These are phyloP conservation scores for Aspidoscelis tigris DNA, from an alignment of 2,113 vertebrate genomes.

Conservation along the genomic window DNA sequence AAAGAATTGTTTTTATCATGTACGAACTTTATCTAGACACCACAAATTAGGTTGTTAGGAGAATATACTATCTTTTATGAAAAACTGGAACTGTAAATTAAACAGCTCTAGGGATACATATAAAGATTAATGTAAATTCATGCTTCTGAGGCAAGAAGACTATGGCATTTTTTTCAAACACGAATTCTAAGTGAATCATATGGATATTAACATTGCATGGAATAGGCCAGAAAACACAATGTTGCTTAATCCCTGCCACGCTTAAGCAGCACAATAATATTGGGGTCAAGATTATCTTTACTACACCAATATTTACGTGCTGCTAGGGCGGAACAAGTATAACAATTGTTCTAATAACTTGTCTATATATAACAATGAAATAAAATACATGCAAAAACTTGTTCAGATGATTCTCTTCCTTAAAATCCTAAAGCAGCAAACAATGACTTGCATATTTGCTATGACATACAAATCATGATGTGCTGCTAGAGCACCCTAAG, in stretches of 20 bases:
- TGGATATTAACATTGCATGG: conserved; percentile 1
- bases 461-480: conserved; percentile 98
- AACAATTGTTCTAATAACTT: conserved; percentile 54
- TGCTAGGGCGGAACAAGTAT: conserved; percentile 95
- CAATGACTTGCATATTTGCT: conserved; percentile 92
- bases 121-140: conserved; percentile 18
- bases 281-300: conserved; percentile 89
- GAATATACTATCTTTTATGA: conserved; percentile 1
- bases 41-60: background rate
- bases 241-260: conserved; percentile 83
- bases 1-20: background rate
- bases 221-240: background rate
- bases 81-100: conserved; percentile 28
- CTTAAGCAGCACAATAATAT: conserved; percentile 99
- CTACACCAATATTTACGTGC: conserved; percentile 99
- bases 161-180: conserved; percentile 13
- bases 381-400: background rate
- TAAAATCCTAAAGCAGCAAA: conserved; percentile 98
- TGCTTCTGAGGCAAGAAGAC: conserved; percentile 26
- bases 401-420: conserved; percentile 77
- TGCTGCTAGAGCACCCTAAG: conserved; percentile 98
- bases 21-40: conserved; percentile 15
- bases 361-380: conserved; percentile 30
- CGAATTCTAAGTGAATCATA: background rate
- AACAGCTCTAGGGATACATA: background rate